Evolutionary conservation across 1,140 invertebrate genomes (phyloP), one percentile per base, ranked within the genome.

Genomic region (Brachionus asplanchnoidis): DNA sequence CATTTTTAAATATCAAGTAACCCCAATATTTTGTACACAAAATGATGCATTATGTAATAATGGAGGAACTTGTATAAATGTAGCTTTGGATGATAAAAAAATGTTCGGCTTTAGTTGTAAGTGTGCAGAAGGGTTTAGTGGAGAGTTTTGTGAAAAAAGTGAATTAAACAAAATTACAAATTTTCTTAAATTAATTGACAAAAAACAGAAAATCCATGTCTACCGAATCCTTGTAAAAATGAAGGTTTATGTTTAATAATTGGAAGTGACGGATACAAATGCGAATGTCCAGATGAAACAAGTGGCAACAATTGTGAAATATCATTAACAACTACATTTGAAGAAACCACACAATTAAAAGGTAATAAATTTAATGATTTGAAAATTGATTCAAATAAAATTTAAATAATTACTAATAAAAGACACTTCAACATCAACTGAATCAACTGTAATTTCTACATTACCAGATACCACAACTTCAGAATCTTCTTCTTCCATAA

Each of bases 81-180:
- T 40, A 32, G 23, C 26, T 32, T 14, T 32, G 11, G 66, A 68
- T 14, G 6, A 32, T 14, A 40, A 32, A 1, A 68, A 32, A 36
- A 68, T 68, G 26, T 68, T 68, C n/a, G 26, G 66, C 12, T 68
- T 68, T 32, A 32, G n/a, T 4, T 68, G 66, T 68, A 68, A 14
- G 6, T 68, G 66, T 68, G 36, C 17, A 12, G 12, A 12, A 32
- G 66, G 66, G 12, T 68, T 14, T 68, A 32, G 32, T 68, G 66
- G 66, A 68, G 66, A 68, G 32, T 68, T 32, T 32, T 68, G 66
- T 8, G 66, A 68, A 68, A 68, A 40, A 68, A 68, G 66, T 68
- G 36, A 65, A 40, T 32, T 8, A 68, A 32, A 36, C 6, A 1
- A 3, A 36, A 36, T 36, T 7, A 3, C 0, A 0, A 36, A 36